These are phyloP conservation scores for Diprion similis DNA, from an alignment of 1,140 invertebrate species.

Conservation along the genomic window DNA sequence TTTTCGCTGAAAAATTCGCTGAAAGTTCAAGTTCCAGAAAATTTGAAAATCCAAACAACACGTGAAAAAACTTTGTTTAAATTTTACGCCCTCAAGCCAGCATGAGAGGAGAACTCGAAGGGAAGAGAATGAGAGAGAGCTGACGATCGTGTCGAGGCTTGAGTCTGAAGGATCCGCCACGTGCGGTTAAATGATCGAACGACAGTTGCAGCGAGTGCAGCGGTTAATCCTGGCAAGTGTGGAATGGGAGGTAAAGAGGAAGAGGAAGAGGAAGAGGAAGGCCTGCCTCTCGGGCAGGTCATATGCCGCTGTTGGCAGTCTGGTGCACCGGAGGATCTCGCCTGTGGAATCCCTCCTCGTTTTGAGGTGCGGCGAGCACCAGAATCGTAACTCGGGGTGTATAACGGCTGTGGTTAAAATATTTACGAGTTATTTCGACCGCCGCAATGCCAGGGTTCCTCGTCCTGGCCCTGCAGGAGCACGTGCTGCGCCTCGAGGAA, in stretches of 20 bases:
- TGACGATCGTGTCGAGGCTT: not conserved
- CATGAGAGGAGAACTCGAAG: not conserved
- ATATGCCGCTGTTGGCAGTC: not conserved
- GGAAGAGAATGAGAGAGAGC: not conserved
- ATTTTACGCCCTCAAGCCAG: not conserved
- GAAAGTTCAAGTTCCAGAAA: not conserved
- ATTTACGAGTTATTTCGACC: not conserved
- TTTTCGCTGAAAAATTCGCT: not conserved
- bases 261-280: not conserved
- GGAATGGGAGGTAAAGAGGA: not conserved
- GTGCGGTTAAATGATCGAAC: conserved; percentile 5
- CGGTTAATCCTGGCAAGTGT: not conserved
- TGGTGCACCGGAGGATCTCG: not conserved
- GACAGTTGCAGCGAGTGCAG: not conserved
- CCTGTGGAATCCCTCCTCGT: not conserved
- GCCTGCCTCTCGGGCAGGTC: not conserved
- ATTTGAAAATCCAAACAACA: not conserved
- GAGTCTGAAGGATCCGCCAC: not conserved
- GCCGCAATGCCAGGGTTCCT: too few relatives aligned
- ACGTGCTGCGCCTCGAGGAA: too few relatives aligned
- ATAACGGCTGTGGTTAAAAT: not conserved
- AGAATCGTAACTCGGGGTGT: not conserved
- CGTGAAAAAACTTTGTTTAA: not conserved
- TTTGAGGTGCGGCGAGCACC: not conserved
- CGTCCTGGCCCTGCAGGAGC: too few relatives aligned